Evolutionary conservation across 2,888 invertebrate genomes (phyloP).

Genomic region (Crematogaster levior): DNA sequence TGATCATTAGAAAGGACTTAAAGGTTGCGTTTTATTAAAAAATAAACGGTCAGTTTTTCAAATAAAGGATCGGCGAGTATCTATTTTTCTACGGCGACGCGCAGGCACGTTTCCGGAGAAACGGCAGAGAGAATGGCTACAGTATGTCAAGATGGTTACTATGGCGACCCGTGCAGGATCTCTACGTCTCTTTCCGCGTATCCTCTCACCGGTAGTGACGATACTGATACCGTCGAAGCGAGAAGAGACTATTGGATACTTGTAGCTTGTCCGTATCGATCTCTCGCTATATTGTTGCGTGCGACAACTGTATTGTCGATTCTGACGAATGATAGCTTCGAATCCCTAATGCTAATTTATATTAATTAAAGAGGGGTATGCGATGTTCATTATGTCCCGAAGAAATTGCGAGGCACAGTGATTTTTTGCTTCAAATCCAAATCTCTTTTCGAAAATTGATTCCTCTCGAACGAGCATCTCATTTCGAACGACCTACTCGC

Average conservation of each 20-base stretch:
- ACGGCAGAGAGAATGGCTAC: slow-evolving; percentile 57
- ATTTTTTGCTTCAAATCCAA: neutral
- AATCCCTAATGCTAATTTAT: neutral
- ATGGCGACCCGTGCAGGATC: slow-evolving; percentile 78
- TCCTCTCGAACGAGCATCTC: neutral
- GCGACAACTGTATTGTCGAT: slow-evolving; percentile 20
- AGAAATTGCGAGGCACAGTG: neutral
- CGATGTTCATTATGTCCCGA: neutral
- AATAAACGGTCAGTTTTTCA: neutral
- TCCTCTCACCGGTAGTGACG: slow-evolving; percentile 55
- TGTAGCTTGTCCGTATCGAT: slow-evolving; percentile 37
- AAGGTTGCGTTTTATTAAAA: neutral
- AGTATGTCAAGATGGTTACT: slow-evolving; percentile 84
- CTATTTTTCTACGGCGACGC: slow-evolving; percentile 38
- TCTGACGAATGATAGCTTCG: neutral
- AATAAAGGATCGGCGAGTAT: slow-evolving; percentile 1
- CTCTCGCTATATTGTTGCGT: slow-evolving; percentile 7
- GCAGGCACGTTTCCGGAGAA: slow-evolving; percentile 48
- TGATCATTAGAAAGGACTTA: neutral
- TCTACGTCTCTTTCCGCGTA: slow-evolving; percentile 65
- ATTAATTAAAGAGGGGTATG: neutral
- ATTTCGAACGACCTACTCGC: neutral
- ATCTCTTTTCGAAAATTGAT: too few species aligned
- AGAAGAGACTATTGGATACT: slow-evolving; percentile 22
- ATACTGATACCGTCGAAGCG: slow-evolving; percentile 3